Base-by-base conservation (phyloP, 2,888 invertebrate genomes). In the Patella pellucida region DNA sequence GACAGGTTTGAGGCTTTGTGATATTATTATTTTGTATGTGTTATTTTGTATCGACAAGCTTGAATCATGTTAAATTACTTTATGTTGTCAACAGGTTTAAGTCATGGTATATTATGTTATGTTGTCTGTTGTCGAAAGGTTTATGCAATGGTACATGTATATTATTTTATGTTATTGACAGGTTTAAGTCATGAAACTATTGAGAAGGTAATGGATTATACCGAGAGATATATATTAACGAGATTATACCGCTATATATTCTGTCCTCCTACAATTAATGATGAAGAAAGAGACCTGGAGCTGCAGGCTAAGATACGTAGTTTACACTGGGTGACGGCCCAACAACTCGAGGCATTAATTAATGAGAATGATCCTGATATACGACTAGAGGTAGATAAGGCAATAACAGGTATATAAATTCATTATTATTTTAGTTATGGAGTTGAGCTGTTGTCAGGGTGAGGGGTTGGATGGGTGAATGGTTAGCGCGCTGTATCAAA, bases 251-350 rank as follows among this genome's bases (percentile, higher is more conserved):
- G 95, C 83, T 92, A 93, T 69, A 92, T 99, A 68, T 99, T 99
- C 91, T 97, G 97, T 81, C 96, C 97, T 0, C 93, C 93, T 72
- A 95, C 95, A 62, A 96, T 97, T 0, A 94, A 94, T 67, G 98
- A 99, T 92, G 97, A 98, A 82, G 90, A 90, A 77, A 95, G 95
- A 85, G 99, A 99, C 93, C 93, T 98, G 62, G 94, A 94, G 68
- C 94, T 99, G 88, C 98, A 99, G 87, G 85, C 79, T 11, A 94
- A 98, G 77, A 99, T 99, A 86, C 94, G 99, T 71, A 96, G 96
- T 89, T 92, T 99, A 75, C 96, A 96, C 91, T 99, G 99, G 99
- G 96, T 99, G 12, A 96, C 96, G 77, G 95, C 97, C 72, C 94
- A 95, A 80, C 97, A 98, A 91, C 93, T 99, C 76, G 98, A 98